Conservation (phyloP, 2,797 vertebrate species). For the Melanotaenia trifasciata region DNA sequence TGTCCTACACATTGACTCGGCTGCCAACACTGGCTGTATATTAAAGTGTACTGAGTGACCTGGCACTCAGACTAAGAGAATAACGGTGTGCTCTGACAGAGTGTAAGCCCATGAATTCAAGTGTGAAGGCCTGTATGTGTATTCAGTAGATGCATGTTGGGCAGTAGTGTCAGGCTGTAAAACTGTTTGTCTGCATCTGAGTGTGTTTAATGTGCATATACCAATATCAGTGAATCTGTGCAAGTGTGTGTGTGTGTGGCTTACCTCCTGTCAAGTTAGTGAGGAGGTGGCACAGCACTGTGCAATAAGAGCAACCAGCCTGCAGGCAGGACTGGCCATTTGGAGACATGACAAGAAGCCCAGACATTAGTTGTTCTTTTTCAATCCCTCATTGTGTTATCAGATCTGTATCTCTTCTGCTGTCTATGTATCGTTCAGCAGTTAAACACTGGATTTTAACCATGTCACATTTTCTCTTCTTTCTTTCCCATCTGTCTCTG, state of each 20-base stretch:
- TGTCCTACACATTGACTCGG: slow-evolving; percentile 26
- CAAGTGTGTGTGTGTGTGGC: slow-evolving; percentile 8
- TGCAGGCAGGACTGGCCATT: slow-evolving; percentile 67
- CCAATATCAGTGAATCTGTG: not conserved
- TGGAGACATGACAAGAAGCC: slow-evolving; percentile 61
- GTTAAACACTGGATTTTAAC: slow-evolving; percentile 45
- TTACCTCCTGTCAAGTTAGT: slow-evolving; percentile 49
- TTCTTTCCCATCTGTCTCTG: slow-evolving; percentile 31
- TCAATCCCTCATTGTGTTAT: slow-evolving; percentile 42
- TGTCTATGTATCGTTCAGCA: slow-evolving; percentile 28
- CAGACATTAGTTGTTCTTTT: slow-evolving; percentile 40
- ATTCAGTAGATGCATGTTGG: not conserved
- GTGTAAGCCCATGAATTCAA: slow-evolving; percentile 26
- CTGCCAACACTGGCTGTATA: slow-evolving; percentile 29
- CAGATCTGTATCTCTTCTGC: slow-evolving; percentile 39
- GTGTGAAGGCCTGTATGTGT: slow-evolving; percentile 9
- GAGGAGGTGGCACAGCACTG: slow-evolving; percentile 61
- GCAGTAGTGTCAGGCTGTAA: not conserved
- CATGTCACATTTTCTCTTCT: slow-evolving; percentile 27
- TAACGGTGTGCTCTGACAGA: slow-evolving; percentile 15
- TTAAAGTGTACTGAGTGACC: slow-evolving; percentile 36
- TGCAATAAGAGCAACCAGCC: slow-evolving; percentile 67
- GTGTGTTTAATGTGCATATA: not conserved
- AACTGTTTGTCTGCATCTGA: slow-evolving; percentile 7
- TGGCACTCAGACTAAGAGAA: slow-evolving; percentile 9